Evolutionary conservation across 2,888 invertebrate species (phyloP), one percentile per base, ranked within the genome.

Genomic region (Leucophenga montana): DNA sequence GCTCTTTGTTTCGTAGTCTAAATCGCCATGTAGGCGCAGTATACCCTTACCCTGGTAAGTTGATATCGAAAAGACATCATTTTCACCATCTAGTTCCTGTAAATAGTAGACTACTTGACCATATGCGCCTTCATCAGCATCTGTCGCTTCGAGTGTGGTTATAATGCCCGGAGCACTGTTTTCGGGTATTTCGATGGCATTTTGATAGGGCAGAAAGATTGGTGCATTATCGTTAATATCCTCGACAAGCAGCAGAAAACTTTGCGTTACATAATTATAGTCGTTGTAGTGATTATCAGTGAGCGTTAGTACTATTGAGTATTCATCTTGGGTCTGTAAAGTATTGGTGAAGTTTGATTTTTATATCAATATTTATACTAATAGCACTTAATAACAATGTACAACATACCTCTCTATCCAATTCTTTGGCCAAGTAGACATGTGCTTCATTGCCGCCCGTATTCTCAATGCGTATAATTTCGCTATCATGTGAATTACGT

Each of bases 151-250:
- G 31, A 97, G 91, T 1, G 94, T 94, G 14, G 94, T 91, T 61
- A 97, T 89, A 71, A 95, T 90, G 18, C 94, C 93, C 0, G 95
- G 94, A 6, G 91, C 89, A 66, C 94, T 93, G 87, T 96, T 92
- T 90, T 97, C 97, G 71, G 92, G 92, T 53, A 97, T 91, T 70
- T 92, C 93, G 74, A 97, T 91, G 66, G 95, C 94, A 57, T 95
- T 93, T 80, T 94, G 95, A 89, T 95, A 95, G 20, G 95, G 93
- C 87, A 94, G 92, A 88, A 97, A 97, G 75, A 95, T 91, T 39
- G 97, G 97, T 83, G 93, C 94, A 90, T 97, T 97, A 90, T 97
- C 97, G 86, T 97, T 97, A 59, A 96, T 94, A 87, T 97, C 97
- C 90, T 97, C 97, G 59, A 97, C 96, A 79, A 97, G 90, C 66